Conservation (phyloP, 2,797 vertebrate genomes). For the Pempheris klunzingeri region DNA sequence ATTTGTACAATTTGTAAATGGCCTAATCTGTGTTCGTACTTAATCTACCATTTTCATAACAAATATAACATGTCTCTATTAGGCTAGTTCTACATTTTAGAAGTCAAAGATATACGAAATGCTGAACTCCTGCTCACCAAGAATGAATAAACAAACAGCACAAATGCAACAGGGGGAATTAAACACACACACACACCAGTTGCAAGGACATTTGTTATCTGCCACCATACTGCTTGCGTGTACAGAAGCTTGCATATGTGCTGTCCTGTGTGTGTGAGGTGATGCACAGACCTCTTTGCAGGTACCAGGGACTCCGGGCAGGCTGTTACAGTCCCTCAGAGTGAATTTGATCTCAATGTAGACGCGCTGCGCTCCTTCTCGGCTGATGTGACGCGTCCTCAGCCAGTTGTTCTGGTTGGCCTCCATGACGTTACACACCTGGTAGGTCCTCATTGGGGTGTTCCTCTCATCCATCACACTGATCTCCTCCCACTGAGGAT, state of each 20-base stretch:
- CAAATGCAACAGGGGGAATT: slow-evolving; percentile 15
- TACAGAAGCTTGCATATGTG: slow-evolving; percentile 4
- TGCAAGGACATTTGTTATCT: slow-evolving; percentile 25
- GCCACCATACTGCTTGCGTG: slow-evolving; percentile 5
- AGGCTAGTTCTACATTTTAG: neutral
- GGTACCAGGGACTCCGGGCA: slow-evolving; percentile 89
- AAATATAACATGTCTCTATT: neutral
- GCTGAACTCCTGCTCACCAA: too few species aligned
- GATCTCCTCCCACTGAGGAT: slow-evolving; percentile 90
- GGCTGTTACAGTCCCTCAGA: slow-evolving; percentile 90
- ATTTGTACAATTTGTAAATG: slow-evolving; percentile 13
- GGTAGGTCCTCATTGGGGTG: slow-evolving; percentile 90
- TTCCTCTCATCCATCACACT: slow-evolving; percentile 91
- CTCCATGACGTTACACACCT: slow-evolving; percentile 90
- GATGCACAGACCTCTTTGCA: slow-evolving; percentile 87
- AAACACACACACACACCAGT: slow-evolving; percentile 14
- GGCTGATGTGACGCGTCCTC: slow-evolving; percentile 87
- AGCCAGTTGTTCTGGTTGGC: slow-evolving; percentile 92
- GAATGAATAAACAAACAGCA: slow-evolving; percentile 29
- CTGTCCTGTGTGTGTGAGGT: slow-evolving; percentile 7
- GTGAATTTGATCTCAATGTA: slow-evolving; percentile 92
- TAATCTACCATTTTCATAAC: slow-evolving; percentile 6
- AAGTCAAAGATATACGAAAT: slow-evolving; percentile 3
- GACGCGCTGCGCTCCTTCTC: slow-evolving; percentile 88
- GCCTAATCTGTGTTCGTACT: slow-evolving; percentile 21